Evolutionary conservation across 2,113 vertebrate genomes (phyloP), one percentile per base, ranked within the genome.

Genomic region (Nothocercus julius): DNA sequence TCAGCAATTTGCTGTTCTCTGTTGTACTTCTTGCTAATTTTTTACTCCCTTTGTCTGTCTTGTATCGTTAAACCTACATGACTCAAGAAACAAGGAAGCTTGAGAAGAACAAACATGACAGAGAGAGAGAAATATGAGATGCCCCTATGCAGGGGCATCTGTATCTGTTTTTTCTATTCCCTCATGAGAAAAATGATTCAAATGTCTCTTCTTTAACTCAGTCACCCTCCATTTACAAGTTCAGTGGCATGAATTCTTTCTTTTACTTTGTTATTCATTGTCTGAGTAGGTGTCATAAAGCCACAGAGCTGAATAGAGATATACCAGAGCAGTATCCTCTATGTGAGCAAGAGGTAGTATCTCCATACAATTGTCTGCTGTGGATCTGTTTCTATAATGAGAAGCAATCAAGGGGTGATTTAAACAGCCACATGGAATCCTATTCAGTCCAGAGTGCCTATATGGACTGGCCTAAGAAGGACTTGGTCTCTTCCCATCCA

Each of bases 351-450:
- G 7, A 54, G n/a, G 68, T 11, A 61, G 21, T 85, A 74, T 28
- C 82, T 10, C 4, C 32, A 10, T 17, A 4, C 3, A 34, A 11
- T 8, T 7, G 16, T 56, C n/a, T 67, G 7, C 16, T 42, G 18
- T 13, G 49, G 19, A 58, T 82, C 7, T 68, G 1, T 1, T 80
- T 94, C 13, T 34, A 2, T 21, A 69, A 34, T 6, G 12, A 34
- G 32, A 69, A 70, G 9, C 20, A 54, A 16, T 4, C 77, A 90
- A 51, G 2, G 3, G 3, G 16, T 3, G 75, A 64, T 51, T 62
- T 21, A 44, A 84, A 73, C 54, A 0, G 0, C 3, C 0, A 0
- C 6, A 25, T 3, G 27, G 28, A 88, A 7, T 34, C 13, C 22
- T 47, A 8, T 34, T 66, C 17, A 25, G 2, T 59, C 75, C 34